Evolutionary conservation across 1,140 invertebrate species (phyloP).

Genomic region (Macrotrachela quadricornifera): DNA sequence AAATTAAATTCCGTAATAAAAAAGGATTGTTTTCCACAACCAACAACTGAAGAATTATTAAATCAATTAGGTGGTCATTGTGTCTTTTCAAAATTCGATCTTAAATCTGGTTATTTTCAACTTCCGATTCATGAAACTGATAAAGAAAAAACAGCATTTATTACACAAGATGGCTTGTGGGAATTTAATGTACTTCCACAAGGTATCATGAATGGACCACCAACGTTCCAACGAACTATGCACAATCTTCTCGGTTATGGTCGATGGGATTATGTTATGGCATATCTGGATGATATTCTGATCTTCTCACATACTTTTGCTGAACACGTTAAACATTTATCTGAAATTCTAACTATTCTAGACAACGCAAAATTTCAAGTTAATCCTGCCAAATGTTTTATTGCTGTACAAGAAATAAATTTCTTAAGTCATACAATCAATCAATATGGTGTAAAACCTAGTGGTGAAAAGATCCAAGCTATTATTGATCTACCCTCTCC

Average conservation of each 20-base stretch:
- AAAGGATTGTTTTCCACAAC: background rate
- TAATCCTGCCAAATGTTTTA: background rate
- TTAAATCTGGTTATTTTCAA: background rate
- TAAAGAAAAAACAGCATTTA: background rate
- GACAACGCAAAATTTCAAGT: background rate
- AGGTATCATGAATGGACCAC: conserved; percentile 1
- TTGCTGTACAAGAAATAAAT: conserved; percentile 5
- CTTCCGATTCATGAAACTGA: background rate
- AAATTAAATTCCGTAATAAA: background rate
- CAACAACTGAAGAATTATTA: background rate
- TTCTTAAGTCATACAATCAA: conserved; percentile 16
- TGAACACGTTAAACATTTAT: conserved; percentile 3
- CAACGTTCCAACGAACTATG: conserved; percentile 9
- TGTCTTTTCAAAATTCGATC: background rate
- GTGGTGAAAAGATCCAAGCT: conserved; percentile 15
- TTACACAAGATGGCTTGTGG: background rate
- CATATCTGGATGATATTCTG: conserved; percentile 5
- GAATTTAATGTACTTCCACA: background rate
- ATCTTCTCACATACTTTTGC: background rate
- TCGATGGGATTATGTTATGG: conserved; percentile 9
- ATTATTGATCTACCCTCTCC: conserved; percentile 16
- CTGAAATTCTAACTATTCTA: background rate
- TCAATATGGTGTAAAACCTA: conserved; percentile 11
- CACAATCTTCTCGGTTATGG: conserved; percentile 17
- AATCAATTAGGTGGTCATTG: background rate